These are phyloP conservation scores for Drosophila monieri DNA, from an alignment of 2,888 invertebrate genomes.

Conservation along the genomic window DNA sequence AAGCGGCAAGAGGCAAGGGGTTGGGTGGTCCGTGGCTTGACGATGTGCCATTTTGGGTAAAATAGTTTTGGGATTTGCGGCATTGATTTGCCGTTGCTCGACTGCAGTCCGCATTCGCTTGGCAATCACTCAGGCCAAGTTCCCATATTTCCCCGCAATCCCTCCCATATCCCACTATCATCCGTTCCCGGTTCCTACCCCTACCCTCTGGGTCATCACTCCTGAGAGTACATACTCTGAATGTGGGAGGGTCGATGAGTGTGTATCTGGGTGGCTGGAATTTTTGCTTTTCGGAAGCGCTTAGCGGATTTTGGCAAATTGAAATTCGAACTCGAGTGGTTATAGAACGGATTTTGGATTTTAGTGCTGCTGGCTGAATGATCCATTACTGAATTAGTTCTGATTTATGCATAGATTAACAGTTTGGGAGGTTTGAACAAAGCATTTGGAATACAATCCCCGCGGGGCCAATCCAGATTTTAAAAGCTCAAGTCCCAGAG, in stretches of 20 bases:
- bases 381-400: conserved; percentile 32
- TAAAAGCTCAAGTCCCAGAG: background rate
- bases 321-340: conserved; percentile 50
- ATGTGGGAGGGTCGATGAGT: conserved; percentile 7
- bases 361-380: conserved; percentile 15
- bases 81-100: conserved; percentile 75
- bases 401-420: conserved; percentile 22
- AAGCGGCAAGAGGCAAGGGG: background rate
- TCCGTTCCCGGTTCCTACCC: background rate
- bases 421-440: conserved; percentile 1
- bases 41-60: conserved; percentile 52
- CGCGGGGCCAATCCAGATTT: background rate
- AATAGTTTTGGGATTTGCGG: conserved; percentile 77
- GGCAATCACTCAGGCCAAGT: conserved; percentile 62
- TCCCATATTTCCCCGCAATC: conserved; percentile 11
- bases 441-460: background rate
- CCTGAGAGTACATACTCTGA: conserved; percentile 14
- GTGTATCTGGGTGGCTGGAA: conserved; percentile 16
- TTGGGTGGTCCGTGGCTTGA: conserved; percentile 7
- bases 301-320: conserved; percentile 57
- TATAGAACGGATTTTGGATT: conserved; percentile 34
- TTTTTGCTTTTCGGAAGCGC: conserved; percentile 39
- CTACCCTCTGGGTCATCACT: background rate
- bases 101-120: conserved; percentile 50
- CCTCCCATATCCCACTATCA: background rate